These are phyloP conservation scores for Turdus rufiventris DNA, from an alignment of 2,113 vertebrate species.

Conservation along the genomic window DNA sequence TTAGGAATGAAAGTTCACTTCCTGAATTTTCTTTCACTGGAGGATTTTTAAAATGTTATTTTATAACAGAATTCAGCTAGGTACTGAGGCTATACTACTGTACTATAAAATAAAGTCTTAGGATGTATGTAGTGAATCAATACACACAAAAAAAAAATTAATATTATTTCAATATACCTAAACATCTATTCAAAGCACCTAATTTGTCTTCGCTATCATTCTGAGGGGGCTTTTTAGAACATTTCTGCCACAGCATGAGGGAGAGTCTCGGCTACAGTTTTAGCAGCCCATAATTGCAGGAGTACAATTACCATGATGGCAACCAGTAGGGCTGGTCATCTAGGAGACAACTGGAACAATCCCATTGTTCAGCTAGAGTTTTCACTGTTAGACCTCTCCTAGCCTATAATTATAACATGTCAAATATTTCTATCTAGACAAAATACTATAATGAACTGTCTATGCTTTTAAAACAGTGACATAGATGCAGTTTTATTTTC, in stretches of 20 bases:
- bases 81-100: neutral
- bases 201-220: neutral
- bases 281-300: neutral
- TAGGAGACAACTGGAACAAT: neutral
- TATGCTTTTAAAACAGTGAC: neutral
- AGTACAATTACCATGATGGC: accelerated
- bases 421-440: neutral
- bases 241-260: neutral
- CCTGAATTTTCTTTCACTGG: neutral
- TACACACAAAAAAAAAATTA: neutral
- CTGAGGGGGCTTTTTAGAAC: accelerated
- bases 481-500: neutral
- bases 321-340: neutral
- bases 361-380: neutral
- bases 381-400: neutral
- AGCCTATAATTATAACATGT: neutral
- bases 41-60: neutral
- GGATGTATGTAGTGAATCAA: neutral
- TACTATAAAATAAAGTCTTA: neutral
- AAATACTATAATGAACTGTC: neutral
- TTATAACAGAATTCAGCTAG: neutral
- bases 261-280: neutral
- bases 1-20: neutral
- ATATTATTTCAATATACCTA: neutral
- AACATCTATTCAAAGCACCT: neutral